Conservation (phyloP, 92 coral and sea anemone genomes). For the Hydrozoanthus gracilis region DNA sequence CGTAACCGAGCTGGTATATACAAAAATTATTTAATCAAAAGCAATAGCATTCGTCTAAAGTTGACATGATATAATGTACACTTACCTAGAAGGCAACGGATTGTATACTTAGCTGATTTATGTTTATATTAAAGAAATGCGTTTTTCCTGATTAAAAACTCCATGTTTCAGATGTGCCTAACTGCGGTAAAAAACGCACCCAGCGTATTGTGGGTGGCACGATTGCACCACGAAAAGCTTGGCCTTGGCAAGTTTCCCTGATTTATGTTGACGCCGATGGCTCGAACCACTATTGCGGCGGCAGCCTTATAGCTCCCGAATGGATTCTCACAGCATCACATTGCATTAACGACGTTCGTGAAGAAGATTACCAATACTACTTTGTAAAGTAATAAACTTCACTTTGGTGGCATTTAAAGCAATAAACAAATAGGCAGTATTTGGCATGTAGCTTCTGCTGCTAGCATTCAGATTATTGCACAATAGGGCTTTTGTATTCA, state of each 20-base stretch:
- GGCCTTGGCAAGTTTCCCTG: conserved; percentile 97
- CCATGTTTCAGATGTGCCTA: conserved; percentile 36
- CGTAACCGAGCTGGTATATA: too few relatives aligned
- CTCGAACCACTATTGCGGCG: conserved; percentile 92
- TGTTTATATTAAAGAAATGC: too few relatives aligned
- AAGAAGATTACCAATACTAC: conserved; percentile 39
- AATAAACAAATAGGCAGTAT: neutral
- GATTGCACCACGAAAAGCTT: conserved; percentile 64
- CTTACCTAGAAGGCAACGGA: too few relatives aligned
- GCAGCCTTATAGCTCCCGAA: conserved; percentile 70
- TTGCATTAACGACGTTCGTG: conserved; percentile 63
- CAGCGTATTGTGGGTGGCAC: conserved; percentile 92
- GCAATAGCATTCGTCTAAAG: too few relatives aligned
- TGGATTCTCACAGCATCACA: conserved; percentile 94
- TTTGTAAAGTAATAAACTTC: conserved; percentile 26
- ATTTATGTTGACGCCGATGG: conserved; percentile 43
- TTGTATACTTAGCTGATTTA: too few relatives aligned
- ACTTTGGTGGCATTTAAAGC: neutral
- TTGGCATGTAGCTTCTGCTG: neutral
- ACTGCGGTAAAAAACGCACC: conserved; percentile 68
- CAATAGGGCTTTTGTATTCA: too few relatives aligned
- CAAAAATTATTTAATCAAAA: too few relatives aligned
- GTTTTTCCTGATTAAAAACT: too few relatives aligned
- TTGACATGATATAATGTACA: too few relatives aligned
- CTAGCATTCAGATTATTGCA: too few relatives aligned